phyloP scores from a whole-genome alignment of 2,797 vertebrate species.

The Sternarchorhynchus goeldii region DNA sequence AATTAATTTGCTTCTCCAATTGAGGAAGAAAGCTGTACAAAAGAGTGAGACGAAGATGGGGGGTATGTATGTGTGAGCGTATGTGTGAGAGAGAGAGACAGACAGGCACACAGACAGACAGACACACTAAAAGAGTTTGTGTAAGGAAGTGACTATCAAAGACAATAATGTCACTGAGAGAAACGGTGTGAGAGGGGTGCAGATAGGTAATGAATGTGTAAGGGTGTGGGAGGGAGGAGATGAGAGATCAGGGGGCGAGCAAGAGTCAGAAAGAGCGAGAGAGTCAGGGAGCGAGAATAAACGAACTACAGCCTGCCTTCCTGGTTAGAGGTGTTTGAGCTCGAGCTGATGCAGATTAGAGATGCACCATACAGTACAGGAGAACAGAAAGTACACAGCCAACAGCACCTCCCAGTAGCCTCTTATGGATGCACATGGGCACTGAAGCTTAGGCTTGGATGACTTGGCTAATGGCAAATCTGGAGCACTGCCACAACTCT shows the following conservation, averaged over 20 bases:
- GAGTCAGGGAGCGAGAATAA: slow-evolving; percentile 37
- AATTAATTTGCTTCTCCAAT: slow-evolving; percentile 50
- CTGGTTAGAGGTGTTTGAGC: slow-evolving; percentile 43
- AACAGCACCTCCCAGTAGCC: slow-evolving; percentile 43
- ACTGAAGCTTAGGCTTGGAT: slow-evolving; percentile 24
- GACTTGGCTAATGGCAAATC: slow-evolving; percentile 12
- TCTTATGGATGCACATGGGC: slow-evolving; percentile 45
- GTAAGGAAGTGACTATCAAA: slow-evolving; percentile 28
- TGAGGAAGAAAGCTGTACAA: slow-evolving; percentile 45
- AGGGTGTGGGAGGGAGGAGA: slow-evolving; percentile 23
- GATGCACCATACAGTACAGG: slow-evolving; percentile 29
- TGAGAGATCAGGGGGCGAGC: slow-evolving; percentile 5
- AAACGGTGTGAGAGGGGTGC: slow-evolving; percentile 9
- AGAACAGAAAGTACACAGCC: slow-evolving; percentile 46
- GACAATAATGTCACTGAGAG: slow-evolving; percentile 25
- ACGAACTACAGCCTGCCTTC: slow-evolving; percentile 39
- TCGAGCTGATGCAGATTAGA: slow-evolving; percentile 43
- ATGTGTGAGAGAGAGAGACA: slow-evolving; percentile 12
- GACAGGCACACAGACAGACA: neutral
- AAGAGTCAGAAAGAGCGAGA: neutral
- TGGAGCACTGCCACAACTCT: slow-evolving; percentile 36
- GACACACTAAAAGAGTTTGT: slow-evolving; percentile 15
- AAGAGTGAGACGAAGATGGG: slow-evolving; percentile 26
- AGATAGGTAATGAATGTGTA: slow-evolving; percentile 41
- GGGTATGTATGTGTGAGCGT: slow-evolving; percentile 5